Conservation (phyloP, 2,888 invertebrate genomes). For the Orchestes rusci region DNA sequence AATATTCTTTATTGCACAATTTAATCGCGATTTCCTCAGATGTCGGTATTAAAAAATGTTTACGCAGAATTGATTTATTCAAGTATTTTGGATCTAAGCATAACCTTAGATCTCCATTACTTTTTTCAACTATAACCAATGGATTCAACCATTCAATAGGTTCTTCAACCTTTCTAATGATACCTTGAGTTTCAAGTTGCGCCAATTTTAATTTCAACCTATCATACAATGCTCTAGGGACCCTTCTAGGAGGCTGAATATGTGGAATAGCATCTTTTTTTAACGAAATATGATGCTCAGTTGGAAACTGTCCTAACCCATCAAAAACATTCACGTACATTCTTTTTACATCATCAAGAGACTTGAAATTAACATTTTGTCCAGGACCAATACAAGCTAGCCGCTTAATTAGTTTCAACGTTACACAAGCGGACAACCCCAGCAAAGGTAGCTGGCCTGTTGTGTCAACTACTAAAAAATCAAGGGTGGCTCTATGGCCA, state of each 20-base stretch:
- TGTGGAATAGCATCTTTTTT: slow-evolving; percentile 13
- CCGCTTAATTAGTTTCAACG: not conserved
- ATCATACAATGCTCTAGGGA: slow-evolving; percentile 10
- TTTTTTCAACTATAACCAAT: slow-evolving; percentile 23
- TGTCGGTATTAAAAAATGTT: slow-evolving; percentile 22
- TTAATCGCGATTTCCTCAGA: slow-evolving; percentile 20
- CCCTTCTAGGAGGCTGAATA: slow-evolving; percentile 11
- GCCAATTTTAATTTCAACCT: slow-evolving; percentile 5
- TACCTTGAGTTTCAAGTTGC: slow-evolving; percentile 1
- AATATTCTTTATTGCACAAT: slow-evolving; percentile 18
- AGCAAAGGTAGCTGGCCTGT: not conserved
- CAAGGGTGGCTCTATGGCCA: not conserved
- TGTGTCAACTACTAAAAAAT: slow-evolving; percentile 2
- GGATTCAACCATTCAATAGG: slow-evolving; percentile 22
- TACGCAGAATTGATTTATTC: slow-evolving; percentile 5
- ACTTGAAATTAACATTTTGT: not conserved
- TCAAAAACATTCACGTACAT: slow-evolving; percentile 9
- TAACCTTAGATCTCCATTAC: slow-evolving; percentile 19
- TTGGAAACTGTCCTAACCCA: slow-evolving; percentile 16
- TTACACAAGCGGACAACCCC: not conserved
- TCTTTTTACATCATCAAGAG: not conserved
- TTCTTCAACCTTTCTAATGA: slow-evolving; percentile 14
- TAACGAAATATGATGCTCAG: slow-evolving; percentile 12
- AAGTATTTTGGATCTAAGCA: slow-evolving; percentile 15
- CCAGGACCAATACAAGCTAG: not conserved